Conservation (phyloP, 2,113 vertebrate genomes). For the Antigone vipio region DNA sequence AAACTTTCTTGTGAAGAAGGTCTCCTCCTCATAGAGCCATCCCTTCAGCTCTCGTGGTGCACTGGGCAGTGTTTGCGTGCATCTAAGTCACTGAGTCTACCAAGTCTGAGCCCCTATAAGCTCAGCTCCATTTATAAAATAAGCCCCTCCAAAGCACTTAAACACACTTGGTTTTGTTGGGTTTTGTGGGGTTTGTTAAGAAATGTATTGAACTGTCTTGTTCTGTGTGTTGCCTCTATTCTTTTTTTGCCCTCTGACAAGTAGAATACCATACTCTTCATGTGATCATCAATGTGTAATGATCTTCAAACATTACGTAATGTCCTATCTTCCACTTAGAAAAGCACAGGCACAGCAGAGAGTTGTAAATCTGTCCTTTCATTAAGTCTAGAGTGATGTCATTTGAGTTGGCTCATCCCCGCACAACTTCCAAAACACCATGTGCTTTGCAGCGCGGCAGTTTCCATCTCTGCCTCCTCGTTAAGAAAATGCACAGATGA, state of each 20-base stretch:
- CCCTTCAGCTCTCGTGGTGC: not conserved
- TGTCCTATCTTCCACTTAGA: not conserved
- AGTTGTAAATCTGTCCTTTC: not conserved
- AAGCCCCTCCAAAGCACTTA: not conserved
- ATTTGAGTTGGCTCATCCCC: not conserved
- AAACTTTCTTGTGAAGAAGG: not conserved
- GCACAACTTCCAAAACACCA: not conserved
- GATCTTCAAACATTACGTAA: not conserved
- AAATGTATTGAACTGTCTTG: not conserved
- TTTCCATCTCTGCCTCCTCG: not conserved
- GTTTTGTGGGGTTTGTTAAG: not conserved
- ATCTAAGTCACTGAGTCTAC: not conserved
- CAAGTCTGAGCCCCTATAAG: not conserved
- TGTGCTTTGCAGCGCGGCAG: not conserved
- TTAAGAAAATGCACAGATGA: not conserved
- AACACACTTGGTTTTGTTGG: not conserved
- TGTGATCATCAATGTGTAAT: not conserved
- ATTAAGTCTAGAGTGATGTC: not conserved
- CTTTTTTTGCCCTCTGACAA: not conserved
- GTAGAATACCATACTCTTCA: not conserved
- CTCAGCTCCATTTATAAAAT: not conserved
- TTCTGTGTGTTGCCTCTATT: not conserved
- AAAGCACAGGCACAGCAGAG: not conserved
- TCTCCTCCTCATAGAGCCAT: not conserved
- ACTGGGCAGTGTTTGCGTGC: not conserved